Evolutionary conservation across 92 coral and sea anemone species (phyloP).

Genomic region (Zoanthus sociatus): DNA sequence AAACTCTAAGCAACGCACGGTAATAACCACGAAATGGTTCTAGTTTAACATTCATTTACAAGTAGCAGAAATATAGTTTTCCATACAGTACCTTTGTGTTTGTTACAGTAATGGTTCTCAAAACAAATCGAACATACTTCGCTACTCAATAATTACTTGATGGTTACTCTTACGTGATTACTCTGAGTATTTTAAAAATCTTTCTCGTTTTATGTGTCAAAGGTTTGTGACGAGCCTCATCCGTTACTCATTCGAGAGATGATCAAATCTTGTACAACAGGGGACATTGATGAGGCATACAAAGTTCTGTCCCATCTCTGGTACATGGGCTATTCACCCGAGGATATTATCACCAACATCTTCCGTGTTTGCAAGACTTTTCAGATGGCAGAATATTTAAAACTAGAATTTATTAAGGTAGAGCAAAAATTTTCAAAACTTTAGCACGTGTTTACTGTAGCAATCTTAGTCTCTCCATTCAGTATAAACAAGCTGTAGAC

Average conservation of each 20-base stretch:
- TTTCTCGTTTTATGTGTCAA: neutral
- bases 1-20: too few species aligned
- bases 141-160: too few species aligned
- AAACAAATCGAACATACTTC: too few species aligned
- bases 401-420: slow-evolving; percentile 98
- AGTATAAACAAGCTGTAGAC: too few species aligned
- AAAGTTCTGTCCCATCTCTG: slow-evolving; percentile 91
- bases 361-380: slow-evolving; percentile 95
- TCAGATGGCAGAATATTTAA: slow-evolving; percentile 89
- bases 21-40: too few species aligned
- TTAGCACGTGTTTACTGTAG: neutral
- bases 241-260: slow-evolving; percentile 93
- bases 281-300: slow-evolving; percentile 93
- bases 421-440: neutral
- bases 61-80: too few species aligned
- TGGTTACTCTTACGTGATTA: too few species aligned
- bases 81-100: too few species aligned
- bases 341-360: slow-evolving; percentile 91
- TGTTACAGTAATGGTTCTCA: too few species aligned
- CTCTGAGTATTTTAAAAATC: too few species aligned
- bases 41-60: too few species aligned
- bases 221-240: slow-evolving; percentile 99
- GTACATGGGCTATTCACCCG: slow-evolving; percentile 98
- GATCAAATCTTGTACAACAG: slow-evolving; percentile 85
- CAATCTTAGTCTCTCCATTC: too few species aligned